Conservation (phyloP, 2,113 vertebrate species). For the Panthera tigris region DNA sequence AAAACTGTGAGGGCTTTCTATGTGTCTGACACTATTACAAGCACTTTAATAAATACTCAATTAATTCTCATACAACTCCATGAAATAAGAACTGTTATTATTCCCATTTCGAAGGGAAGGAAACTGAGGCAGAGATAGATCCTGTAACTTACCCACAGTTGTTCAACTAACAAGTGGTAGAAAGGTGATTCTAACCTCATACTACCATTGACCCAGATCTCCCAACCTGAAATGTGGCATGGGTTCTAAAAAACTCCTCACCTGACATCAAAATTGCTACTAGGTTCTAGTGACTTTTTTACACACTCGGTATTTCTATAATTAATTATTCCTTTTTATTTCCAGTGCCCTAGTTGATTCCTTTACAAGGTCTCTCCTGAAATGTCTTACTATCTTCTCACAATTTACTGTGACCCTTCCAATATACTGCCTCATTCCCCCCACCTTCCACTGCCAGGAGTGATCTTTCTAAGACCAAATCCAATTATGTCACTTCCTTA, state of each 20-base stretch:
- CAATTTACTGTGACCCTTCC: neutral
- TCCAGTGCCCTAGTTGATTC: neutral
- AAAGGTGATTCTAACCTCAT: neutral
- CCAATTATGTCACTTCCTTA: neutral
- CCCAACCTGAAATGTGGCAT: neutral
- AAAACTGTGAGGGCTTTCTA: neutral
- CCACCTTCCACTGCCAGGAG: neutral
- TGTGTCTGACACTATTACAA: neutral
- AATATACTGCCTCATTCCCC: too few species aligned
- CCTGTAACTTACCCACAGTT: neutral
- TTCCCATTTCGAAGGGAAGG: neutral
- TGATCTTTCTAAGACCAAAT: neutral
- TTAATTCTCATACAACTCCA: neutral
- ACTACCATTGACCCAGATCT: neutral
- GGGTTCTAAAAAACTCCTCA: neutral
- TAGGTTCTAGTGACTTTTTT: neutral
- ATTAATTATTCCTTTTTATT: neutral
- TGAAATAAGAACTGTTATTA: neutral
- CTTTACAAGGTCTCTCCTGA: neutral
- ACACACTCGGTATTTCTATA: neutral
- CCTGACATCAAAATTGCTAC: neutral
- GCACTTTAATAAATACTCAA: neutral
- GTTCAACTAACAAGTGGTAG: neutral
- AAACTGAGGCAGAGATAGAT: neutral
- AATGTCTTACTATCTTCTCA: neutral